Percentiles rank a stretch among this genome's conserved stretches.
Evolutionary conservation across 2,797 vertebrate genomes (phyloP).

Genomic region (Halcyon chelicuti): DNA sequence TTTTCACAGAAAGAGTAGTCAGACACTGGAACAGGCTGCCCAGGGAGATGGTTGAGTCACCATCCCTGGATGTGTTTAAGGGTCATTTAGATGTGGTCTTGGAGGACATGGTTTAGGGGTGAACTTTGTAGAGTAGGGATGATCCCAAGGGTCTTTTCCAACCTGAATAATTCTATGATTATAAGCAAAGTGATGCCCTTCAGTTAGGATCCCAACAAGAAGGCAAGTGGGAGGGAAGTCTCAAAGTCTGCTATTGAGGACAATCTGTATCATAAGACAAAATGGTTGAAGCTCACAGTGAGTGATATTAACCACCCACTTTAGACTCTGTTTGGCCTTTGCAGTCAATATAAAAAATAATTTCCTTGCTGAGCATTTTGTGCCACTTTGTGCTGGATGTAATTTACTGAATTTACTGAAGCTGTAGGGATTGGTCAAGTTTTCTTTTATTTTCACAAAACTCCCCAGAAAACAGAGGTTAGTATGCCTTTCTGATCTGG

Average conservation of each 20-base stretch:
- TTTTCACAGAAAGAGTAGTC: too few relatives aligned
- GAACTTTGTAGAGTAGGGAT: too few relatives aligned
- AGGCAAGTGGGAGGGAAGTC: neutral
- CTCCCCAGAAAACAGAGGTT: neutral
- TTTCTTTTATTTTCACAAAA: slow-evolving; percentile 16
- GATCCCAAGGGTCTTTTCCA: too few relatives aligned
- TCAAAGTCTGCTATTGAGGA: neutral
- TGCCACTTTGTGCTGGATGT: neutral
- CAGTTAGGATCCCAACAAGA: neutral
- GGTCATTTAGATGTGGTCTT: too few relatives aligned
- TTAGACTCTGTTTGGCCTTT: neutral
- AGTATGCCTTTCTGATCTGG: neutral
- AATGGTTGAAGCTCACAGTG: neutral
- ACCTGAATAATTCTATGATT: too few relatives aligned
- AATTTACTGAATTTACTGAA: neutral
- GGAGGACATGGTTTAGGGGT: too few relatives aligned
- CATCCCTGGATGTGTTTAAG: too few relatives aligned
- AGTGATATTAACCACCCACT: neutral
- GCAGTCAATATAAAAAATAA: neutral
- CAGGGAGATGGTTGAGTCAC: too few relatives aligned
- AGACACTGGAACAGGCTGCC: too few relatives aligned
- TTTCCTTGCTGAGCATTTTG: neutral
- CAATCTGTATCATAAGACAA: neutral
- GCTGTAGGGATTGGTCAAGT: neutral
- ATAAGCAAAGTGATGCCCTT: neutral